These are phyloP conservation scores for Eumeta japonica DNA, from an alignment of 1,140 invertebrate species.

Conservation along the genomic window DNA sequence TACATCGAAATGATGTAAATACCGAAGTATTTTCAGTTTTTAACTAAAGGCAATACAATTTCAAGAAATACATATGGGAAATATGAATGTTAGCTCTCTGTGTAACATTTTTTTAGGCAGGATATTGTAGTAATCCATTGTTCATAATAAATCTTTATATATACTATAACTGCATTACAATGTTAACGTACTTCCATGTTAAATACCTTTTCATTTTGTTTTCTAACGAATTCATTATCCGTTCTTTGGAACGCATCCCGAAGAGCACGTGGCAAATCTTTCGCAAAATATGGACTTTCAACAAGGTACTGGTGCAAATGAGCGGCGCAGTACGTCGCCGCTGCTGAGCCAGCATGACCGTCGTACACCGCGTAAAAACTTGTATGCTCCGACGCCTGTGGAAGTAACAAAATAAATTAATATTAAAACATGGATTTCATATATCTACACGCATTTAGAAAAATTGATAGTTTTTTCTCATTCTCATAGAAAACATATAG, in stretches of 20 bases:
- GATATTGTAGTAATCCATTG: too few species aligned
- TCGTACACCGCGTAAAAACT: conserved; percentile 94
- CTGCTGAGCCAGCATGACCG: conserved; percentile 90
- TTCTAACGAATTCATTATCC: conserved; percentile 77
- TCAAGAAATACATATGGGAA: too few species aligned
- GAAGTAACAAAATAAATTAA: conserved; percentile 14
- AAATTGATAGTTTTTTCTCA: background rate
- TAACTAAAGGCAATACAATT: too few species aligned
- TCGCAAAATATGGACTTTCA: conserved; percentile 68
- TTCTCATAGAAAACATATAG: background rate
- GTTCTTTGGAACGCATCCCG: conserved; percentile 81
- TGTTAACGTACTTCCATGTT: too few species aligned
- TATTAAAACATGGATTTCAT: conserved; percentile 23
- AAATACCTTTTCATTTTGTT: conserved; percentile 67
- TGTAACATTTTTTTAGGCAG: too few species aligned
- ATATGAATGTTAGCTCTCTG: too few species aligned
- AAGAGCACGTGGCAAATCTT: conserved; percentile 69
- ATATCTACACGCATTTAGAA: background rate
- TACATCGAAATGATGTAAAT: too few species aligned
- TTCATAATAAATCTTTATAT: too few species aligned
- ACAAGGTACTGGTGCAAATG: conserved; percentile 87
- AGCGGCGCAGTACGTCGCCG: conserved; percentile 81
- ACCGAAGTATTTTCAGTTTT: too few species aligned
- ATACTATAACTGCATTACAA: too few species aligned
- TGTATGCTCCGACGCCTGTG: conserved; percentile 48